phyloP scores from a whole-genome alignment of 1,140 invertebrate genomes.

The Leptinotarsa undecemlineata region DNA sequence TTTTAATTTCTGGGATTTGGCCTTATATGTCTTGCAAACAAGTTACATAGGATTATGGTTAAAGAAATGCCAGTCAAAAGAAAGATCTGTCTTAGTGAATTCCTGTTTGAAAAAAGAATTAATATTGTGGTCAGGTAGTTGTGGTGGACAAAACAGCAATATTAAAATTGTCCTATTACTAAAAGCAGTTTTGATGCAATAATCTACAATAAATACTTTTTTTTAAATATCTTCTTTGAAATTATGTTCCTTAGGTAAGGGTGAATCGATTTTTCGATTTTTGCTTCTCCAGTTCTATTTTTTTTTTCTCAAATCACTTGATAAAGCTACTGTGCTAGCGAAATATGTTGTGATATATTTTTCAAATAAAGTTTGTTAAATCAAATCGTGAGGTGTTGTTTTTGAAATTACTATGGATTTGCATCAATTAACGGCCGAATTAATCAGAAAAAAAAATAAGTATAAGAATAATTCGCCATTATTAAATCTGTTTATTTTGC shows the following conservation, averaged over 20 bases:
- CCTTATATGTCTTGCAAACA: not conserved
- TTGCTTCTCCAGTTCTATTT: too few relatives aligned
- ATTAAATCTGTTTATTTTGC: too few relatives aligned
- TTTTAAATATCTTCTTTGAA: not conserved
- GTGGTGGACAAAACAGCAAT: not conserved
- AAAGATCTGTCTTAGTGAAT: not conserved
- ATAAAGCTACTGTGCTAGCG: too few relatives aligned
- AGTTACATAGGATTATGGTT: not conserved
- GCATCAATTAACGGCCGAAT: too few relatives aligned
- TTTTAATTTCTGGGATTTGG: not conserved
- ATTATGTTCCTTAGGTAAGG: not conserved
- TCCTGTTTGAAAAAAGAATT: not conserved
- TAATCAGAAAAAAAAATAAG: too few relatives aligned
- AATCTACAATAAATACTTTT: not conserved
- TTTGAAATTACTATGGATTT: too few relatives aligned
- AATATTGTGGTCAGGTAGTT: constrained; percentile 1
- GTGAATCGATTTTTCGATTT: too few relatives aligned
- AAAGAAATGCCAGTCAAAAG: not conserved
- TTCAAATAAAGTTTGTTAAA: too few relatives aligned
- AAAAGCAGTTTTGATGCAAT: not conserved
- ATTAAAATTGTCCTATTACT: not conserved
- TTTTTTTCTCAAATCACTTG: too few relatives aligned
- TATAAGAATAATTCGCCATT: too few relatives aligned
- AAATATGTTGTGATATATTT: too few relatives aligned
- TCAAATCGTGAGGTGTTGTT: too few relatives aligned